Evolutionary conservation across 92 coral and sea anemone genomes (phyloP), one percentile per base, ranked within the genome.

Genomic region (Zoanthus gigantus): DNA sequence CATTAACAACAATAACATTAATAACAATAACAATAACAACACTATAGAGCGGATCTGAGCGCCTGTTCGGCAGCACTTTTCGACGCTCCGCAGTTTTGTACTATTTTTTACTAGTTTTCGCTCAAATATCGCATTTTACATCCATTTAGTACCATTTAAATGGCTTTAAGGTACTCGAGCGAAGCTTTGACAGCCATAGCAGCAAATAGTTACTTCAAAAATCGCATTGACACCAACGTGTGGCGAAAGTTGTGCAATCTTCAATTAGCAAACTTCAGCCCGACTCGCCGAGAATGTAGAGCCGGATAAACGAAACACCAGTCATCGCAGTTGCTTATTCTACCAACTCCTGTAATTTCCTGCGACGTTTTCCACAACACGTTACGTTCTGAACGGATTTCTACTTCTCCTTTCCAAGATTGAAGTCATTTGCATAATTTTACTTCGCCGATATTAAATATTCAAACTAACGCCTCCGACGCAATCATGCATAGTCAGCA

Each of bases 231-330:
- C 72, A 16, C 72, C 72, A 67, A 67, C 72, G 16, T 67, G 72
- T 67, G 23, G 23, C 23, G 23, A 23, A 23, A 23, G 23, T 23
- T 23, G 23, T 23, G 23, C 23, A 23, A 23, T 32, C 72, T 67
- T 29, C 32, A 32, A 32, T 16, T 67, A 67, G 16, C 32, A 67
- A 47, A 47, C 4, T 47, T 47, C 52, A 47, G 72, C 30, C 72
- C 72, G 72, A 67, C 72, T 16, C 72, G 72, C 72, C 28, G 72
- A 67, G 72, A 31, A 67, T 67, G 72, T 67, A 67, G 72, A 67
- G 72, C 32, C 72, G 72, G 72, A 18, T 31, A 67, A 67, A 16
- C 72, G 72, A 67, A 16, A 67, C 72, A 67, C 72, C 72, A 18
- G 72, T 67, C 72, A 67, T 67, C 72, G 72, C 29, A 67, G 72